Evolutionary conservation across 2,888 invertebrate genomes (phyloP), one percentile per base, ranked within the genome.

Genomic region (Eucera pruinosa): DNA sequence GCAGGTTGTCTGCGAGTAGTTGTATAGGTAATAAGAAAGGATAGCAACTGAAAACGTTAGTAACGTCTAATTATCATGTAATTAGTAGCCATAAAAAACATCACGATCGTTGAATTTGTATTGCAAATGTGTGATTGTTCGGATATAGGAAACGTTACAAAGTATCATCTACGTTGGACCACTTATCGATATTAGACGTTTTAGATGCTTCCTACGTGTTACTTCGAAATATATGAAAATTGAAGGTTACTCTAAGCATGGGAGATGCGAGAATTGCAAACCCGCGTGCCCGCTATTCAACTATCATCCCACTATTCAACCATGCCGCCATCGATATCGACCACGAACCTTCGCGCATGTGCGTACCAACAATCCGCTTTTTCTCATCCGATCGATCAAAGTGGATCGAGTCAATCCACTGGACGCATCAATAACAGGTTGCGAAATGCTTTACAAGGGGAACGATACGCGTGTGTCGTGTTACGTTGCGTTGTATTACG

Each of bases 291-390:
- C n/a, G n/a, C n/a, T n/a, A n/a, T n/a, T n/a, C n/a, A n/a, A n/a
- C n/a, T n/a, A n/a, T n/a, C n/a, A n/a, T n/a, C n/a, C n/a, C n/a
- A n/a, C n/a, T n/a, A n/a, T n/a, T n/a, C n/a, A n/a, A n/a, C n/a
- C n/a, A n/a, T n/a, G n/a, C n/a, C n/a, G n/a, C n/a, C n/a, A n/a
- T n/a, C n/a, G 43, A 50, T 72, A 74, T 74, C 50, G 64, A 74
- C 36, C 55, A 72, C 36, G 36, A 72, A 72, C 18, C 15, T 65
- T 33, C 25, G 64, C 74, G 73, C 74, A 74, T 72, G 36, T 72
- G 64, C 73, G 57, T 50, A 36, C 3, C 4, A 36, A 50, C 20
- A n/a, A n/a, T n/a, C n/a, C n/a, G 20, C 36, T 50, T 74, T 57
- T 13, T 64, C 9, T 9, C 23, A 52, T 25, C 57, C 65, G 57